Base-by-base conservation (phyloP, 1,140 invertebrate species). In the Tetramorium parvispinum region DNA sequence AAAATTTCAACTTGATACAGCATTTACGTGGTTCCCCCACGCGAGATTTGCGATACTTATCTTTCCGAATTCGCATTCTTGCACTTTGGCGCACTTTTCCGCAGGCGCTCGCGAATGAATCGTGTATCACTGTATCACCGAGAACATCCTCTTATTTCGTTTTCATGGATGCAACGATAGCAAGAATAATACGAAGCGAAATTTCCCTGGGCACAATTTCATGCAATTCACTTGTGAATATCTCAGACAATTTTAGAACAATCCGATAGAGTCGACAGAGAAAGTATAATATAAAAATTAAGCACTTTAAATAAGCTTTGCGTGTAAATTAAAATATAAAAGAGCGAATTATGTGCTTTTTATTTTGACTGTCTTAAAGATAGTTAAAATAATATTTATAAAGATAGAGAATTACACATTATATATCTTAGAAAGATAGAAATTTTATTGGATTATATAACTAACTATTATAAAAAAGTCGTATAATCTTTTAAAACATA, bases 1-100 rank as follows among this genome's bases (percentile, higher is more conserved):
- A 82, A 73, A 75, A 83, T 75, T 59, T 83, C 68, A 59, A 83
- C 53, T 46, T 27, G 68, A 73, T 49, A 75, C 13, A 57, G 13
- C 61, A 16, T 57, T 8, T 16, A 57, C 66, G 51, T 51, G 7
- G 57, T n/a, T 63, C 49, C 40, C 4, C 57, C 24, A 16, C 24
- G 43, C 10, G 40, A 55, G 49, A 81, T 81, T 57, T 53, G 66
- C 66, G 79, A 59, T 73, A n/a, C n/a, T n/a, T n/a, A 75, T 73
- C 53, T 59, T 57, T n/a, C 21, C 53, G 24, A 71, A 57, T 11
- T 57, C n/a, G 40, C 16, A 61, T 43, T 49, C 18, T 75, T 59
- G 53, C 24, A 70, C 27, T 73, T 59, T 59, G 68, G 24, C 40
- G n/a, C 68, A 83, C 18, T 53, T 75, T 83, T 32, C 53, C 79